These are phyloP conservation scores for Zaprionus ghesquierei DNA, from an alignment of 1,140 invertebrate genomes.

Conservation along the genomic window DNA sequence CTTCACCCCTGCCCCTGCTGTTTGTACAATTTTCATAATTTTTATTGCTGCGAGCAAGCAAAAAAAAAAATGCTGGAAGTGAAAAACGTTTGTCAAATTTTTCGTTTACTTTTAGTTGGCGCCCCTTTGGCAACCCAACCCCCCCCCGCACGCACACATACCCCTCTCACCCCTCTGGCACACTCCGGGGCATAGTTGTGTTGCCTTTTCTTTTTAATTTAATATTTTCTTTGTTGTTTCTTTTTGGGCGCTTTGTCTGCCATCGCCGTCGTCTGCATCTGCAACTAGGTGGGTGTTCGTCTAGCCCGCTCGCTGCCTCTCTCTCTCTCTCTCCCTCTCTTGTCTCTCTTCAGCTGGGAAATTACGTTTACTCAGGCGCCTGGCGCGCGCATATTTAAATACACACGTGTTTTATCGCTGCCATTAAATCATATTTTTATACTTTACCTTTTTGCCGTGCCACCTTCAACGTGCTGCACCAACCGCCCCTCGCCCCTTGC, in stretches of 20 bases:
- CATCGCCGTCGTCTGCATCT: constrained; percentile 38
- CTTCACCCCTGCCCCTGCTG: background rate
- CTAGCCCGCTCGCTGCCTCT: background rate
- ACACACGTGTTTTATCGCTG: constrained; percentile 83
- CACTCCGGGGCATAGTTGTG: constrained; percentile 41
- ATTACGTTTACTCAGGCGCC: constrained; percentile 82
- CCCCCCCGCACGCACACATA: background rate
- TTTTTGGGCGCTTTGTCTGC: constrained; percentile 46
- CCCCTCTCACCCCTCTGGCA: background rate
- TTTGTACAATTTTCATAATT: constrained; percentile 69
- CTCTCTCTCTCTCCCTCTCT: background rate
- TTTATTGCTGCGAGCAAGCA: constrained; percentile 42
- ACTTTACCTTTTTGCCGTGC: constrained; percentile 73
- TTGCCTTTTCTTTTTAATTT: constrained; percentile 70
- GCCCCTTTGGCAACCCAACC: constrained; percentile 14
- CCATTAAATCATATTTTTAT: constrained; percentile 83
- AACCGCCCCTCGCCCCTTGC: constrained; percentile 8
- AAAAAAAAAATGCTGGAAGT: constrained; percentile 33
- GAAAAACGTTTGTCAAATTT: constrained; percentile 63
- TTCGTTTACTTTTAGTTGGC: constrained; percentile 59
- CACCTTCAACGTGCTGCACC: constrained; percentile 30
- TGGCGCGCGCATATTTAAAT: constrained; percentile 82
- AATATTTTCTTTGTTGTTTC: constrained; percentile 76
- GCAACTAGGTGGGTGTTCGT: constrained; percentile 36
- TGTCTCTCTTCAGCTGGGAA: constrained; percentile 53